Evolutionary conservation across 1,140 invertebrate genomes (phyloP).

Genomic region (Anastrepha obliqua): DNA sequence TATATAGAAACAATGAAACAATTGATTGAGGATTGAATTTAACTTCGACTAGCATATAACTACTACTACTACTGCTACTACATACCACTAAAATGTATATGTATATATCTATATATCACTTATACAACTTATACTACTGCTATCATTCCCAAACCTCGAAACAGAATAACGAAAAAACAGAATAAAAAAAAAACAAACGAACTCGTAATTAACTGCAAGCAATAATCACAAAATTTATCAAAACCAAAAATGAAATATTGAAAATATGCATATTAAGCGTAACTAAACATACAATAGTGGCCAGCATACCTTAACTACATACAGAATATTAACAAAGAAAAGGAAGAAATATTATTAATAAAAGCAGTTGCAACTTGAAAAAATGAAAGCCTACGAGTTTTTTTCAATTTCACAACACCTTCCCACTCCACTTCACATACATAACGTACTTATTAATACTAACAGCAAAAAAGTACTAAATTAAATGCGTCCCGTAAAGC

Average conservation of each 20-base stretch:
- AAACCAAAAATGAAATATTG: neutral
- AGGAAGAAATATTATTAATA: slow-evolving; percentile 59
- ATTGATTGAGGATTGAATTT: slow-evolving; percentile 49
- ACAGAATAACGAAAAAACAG: neutral
- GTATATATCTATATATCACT: slow-evolving; percentile 38
- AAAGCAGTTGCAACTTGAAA: neutral
- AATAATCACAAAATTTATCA: slow-evolving; percentile 15
- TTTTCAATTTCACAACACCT: slow-evolving; percentile 42
- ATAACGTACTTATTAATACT: neutral
- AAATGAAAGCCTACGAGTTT: slow-evolving; percentile 26
- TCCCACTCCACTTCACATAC: slow-evolving; percentile 8
- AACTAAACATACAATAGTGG: neutral
- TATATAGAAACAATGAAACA: slow-evolving; percentile 29
- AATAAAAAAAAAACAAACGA: neutral
- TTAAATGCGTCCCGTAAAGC: slow-evolving; percentile 22
- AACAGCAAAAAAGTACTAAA: slow-evolving; percentile 14
- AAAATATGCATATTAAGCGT: neutral
- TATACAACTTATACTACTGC: slow-evolving; percentile 33
- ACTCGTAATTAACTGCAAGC: slow-evolving; percentile 7
- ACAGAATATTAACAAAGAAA: slow-evolving; percentile 57
- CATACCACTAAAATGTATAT: slow-evolving; percentile 51
- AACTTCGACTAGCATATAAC: slow-evolving; percentile 46
- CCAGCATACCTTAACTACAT: slow-evolving; percentile 5
- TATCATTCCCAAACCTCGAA: slow-evolving; percentile 17
- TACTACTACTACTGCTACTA: slow-evolving; percentile 29